Base-by-base conservation (phyloP, 2,888 invertebrate species). In the Papilio gigon region DNA sequence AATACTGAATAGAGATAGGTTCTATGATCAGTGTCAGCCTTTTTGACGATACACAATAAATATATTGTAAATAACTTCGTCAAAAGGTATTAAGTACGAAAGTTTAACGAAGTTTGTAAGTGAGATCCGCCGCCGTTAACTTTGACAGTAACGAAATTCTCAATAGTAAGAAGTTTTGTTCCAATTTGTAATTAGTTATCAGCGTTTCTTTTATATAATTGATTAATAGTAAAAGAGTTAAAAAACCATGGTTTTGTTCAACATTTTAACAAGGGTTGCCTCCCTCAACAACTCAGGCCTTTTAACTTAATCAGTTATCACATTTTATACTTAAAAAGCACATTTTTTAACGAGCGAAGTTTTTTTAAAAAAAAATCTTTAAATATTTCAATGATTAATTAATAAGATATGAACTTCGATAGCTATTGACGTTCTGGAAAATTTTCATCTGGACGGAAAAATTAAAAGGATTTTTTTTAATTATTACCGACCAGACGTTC, bases 381-480 rank as follows among this genome's bases (percentile, higher is more conserved):
- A 17, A 17, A 42, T 14, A 37, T n/a, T 4, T 17, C 8, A 53
- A 53, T n/a, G n/a, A 27, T 22, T 25, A 22, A 47, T 33, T 33
- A 33, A 14, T 47, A 47, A 25, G 22, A 20, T 50, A 25, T 50
- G n/a, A n/a, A 53, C 53, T 53, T 50, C 50, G 50, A 27, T 25
- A 53, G 53, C 5, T n/a, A n/a, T 25, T 27, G 53, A 27, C 30
- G 22, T 53, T n/a, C 53, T 30, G 30, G 27, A 53, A 27, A n/a
- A n/a, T 9, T 53, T 53, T 27, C n/a, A 53, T 53, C 20, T 1
- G 6, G 20, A 11, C 20, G 2, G 6, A 17, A 58, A 56, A 33
- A 27, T 11, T 8, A 35, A 35, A 58, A 12, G 4, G 25, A 30
- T 35, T 35, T 20, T 60, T 37, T 40, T 60, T 40, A 25, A 40